Base-by-base conservation (phyloP, 2,888 invertebrate species). In the Epinotia brunnichana region DNA sequence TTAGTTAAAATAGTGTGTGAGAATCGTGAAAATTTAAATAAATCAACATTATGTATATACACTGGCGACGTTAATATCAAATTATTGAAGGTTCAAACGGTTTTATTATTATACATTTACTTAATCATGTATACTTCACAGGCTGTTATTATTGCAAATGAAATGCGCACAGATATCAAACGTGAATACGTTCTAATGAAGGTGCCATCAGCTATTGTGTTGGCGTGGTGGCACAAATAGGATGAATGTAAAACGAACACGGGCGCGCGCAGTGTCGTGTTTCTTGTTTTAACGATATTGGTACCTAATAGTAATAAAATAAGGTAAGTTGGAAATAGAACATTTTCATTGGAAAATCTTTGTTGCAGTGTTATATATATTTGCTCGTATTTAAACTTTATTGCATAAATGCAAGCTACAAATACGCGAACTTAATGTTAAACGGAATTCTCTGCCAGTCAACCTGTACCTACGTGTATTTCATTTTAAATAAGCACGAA, bases 171-270 rank as follows among this genome's bases (percentile, higher is more conserved):
- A 56, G 15, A 11, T 56, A 57, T 29, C n/a, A n/a, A 57, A n/a
- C 29, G 29, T 57, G 57, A 57, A 57, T 57, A 57, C 57, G 57
- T 57, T 57, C 57, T 29, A 57, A 57, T 57, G 57, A 57, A 57
- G 24, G 57, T 24, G n/a, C 29, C 57, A 57, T 24, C 57, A n/a
- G 29, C 48, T 48, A 48, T 48, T 48, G 48, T 48, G 48, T 48
- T 48, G 48, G 15, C 29, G 29, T 21, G n/a, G 29, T 29, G 57
- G n/a, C 57, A 57, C 29, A 57, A 57, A 57, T 57, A 57, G 57
- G 57, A 29, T 57, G 57, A 56, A 56, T 56, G 29, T n/a, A 29
- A 57, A 57, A n/a, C 24, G 57, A 57, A 57, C n/a, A 57, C 29
- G 29, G n/a, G 9, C 10, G 48, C n/a, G 9, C 10, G 48, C n/a